Conservation (phyloP, 1,140 invertebrate genomes). For the Trichonephila clavipes region DNA sequence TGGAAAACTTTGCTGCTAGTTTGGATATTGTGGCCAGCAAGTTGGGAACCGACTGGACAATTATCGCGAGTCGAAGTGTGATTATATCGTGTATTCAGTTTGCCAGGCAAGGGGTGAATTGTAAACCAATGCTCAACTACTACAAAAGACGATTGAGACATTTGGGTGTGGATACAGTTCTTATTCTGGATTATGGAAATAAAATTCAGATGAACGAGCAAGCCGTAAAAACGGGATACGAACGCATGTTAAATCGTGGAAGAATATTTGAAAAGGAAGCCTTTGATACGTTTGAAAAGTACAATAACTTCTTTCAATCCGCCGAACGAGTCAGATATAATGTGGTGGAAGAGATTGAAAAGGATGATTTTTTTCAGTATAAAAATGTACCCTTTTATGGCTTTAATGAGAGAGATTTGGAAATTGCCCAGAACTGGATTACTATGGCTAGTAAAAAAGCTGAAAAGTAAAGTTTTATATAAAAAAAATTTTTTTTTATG, state of each 20-base stretch:
- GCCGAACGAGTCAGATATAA: neutral
- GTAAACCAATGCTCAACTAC: neutral
- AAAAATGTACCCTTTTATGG: no score
- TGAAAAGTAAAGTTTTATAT: no score
- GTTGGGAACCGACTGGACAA: neutral
- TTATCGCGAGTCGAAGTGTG: neutral
- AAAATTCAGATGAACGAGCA: neutral
- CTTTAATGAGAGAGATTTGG: no score
- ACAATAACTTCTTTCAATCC: neutral
- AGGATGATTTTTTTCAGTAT: no score
- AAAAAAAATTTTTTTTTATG: no score
- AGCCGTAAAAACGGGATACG: neutral
- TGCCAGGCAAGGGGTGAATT: neutral
- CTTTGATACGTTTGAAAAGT: neutral
- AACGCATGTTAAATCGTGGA: neutral
- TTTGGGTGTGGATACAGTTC: neutral
- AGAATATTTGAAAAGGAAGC: neutral
- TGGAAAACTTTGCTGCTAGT: neutral
- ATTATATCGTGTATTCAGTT: neutral
- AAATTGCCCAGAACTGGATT: no score
- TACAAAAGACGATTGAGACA: neutral
- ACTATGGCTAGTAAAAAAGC: no score
- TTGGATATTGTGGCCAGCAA: neutral
- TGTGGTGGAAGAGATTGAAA: neutral
- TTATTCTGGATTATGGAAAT: neutral